Evolutionary conservation across 2,888 invertebrate genomes (phyloP), one percentile per base, ranked within the genome.

Genomic region (Melanostoma scalare): DNA sequence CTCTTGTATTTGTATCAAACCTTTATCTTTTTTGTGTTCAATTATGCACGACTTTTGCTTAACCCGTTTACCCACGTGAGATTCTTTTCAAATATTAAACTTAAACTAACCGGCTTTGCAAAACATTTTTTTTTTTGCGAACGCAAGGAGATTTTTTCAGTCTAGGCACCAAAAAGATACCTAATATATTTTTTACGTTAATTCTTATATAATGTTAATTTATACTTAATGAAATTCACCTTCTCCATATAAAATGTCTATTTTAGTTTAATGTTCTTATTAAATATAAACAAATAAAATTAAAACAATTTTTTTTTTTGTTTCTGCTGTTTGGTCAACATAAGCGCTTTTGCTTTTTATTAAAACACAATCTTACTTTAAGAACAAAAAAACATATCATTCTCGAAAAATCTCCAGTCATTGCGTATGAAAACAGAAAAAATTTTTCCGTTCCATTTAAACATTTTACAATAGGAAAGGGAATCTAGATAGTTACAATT

Each of bases 391-490:
- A 52, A 79, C 52, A 68, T 71, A 60, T 65, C 46, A 71, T 76
- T 67, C 72, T 81, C 72, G 76, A 81, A 76, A 82, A 82, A 82
- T 82, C 82, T 82, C 82, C 82, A 82, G 82, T 82, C 82, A 82
- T 82, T 82, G 82, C 82, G 78, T 78, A 82, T 65, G 72, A 82
- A 82, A 63, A 68, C 46, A 61, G 20, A 20, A 20, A 20, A 20
- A 20, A 20, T 20, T 20, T 20, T 1, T 20, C 20, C 20, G 20
- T 20, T 20, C 20, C 20, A 20, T 20, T 63, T 48, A 58, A 42
- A 48, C 61, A 67, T 68, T 56, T 74, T 61, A 79, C 42, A 67
- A 35, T 79, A 68, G 72, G 60, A 38, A 33, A 73, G 60, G 53
- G 33, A 46, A 78, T 20, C 20, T 20, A 20, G 20, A 20, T 20